Evolutionary conservation across 1,140 invertebrate species (phyloP), one percentile per base, ranked within the genome.

Genomic region (Marisa cornuarietis): DNA sequence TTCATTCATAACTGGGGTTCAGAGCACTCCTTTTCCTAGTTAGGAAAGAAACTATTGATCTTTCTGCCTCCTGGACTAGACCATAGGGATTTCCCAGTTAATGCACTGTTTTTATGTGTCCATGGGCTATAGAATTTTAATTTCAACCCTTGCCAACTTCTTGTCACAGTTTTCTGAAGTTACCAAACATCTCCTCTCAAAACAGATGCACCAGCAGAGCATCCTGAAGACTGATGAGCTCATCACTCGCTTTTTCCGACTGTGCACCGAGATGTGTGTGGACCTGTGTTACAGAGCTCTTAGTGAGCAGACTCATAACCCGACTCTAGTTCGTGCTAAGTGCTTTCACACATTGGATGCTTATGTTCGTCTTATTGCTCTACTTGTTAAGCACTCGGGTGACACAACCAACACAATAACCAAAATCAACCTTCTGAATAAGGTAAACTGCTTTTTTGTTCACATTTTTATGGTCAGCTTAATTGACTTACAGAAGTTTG

Each of bases 181-280:
- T 68, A 22, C 66, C 22, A 22, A 26, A 18, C 54, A 11, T 58
- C 54, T 14, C 54, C 31, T 68, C 22, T 13, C 66, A 65, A 16
- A 11, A 68, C 94, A 98, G 90, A 98, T 99, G 97, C 98, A 98
- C 87, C 93, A 96, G 79, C 96, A 98, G 84, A 98, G 98, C 7
- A 97, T 99, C 71, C 91, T 99, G 20, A 99, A 99, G 90, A 98
- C 97, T 0, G 99, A 99, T 87, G 98, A 99, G 89, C 93, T 98
- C 80, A 98, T 99, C 76, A 98, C 97, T 0, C 91, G 98, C 81
- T 99, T 99, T 92, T 99, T 99, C 93, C 94, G 98, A 51, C 94
- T 99, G 26, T 98, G 96, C 73, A 98, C 97, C 0, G 97, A 99
- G 89, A 95, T 99, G 93, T 99, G 98, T 90, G 96, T 99, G 0